Conservation (phyloP, 2,113 vertebrate genomes). For the Protobothrops flavoviridis region DNA sequence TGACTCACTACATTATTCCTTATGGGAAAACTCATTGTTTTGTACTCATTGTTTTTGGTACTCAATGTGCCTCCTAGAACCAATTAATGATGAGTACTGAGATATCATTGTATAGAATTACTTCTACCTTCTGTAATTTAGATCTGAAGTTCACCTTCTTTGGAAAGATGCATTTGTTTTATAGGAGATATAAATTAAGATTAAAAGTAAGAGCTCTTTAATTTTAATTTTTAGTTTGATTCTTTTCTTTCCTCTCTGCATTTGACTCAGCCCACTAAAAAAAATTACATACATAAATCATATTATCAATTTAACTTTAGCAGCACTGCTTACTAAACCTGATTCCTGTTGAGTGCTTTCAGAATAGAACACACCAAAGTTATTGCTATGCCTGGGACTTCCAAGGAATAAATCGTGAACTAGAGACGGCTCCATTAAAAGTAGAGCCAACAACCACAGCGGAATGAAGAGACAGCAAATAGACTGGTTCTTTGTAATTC, state of each 20-base stretch:
- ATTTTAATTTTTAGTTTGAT: conserved; percentile 26
- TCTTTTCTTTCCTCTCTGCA: conserved; percentile 1
- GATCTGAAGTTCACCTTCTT: conserved; percentile 44
- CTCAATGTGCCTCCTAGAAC: no score
- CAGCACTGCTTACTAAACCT: conserved; percentile 37
- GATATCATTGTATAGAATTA: not conserved
- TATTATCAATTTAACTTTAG: conserved; percentile 44
- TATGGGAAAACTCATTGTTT: no score
- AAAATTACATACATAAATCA: conserved; percentile 42
- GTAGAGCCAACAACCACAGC: no score
- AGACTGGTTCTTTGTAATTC: no score
- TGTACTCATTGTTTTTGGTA: no score
- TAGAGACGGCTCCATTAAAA: no score
- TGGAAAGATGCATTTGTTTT: conserved; percentile 43
- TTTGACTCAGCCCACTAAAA: not conserved
- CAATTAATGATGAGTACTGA: no score
- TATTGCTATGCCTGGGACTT: conserved; percentile 56
- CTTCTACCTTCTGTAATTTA: not conserved
- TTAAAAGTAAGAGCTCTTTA: conserved; percentile 20
- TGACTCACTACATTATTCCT: no score
- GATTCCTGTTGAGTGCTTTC: conserved; percentile 49
- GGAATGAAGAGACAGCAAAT: no score
- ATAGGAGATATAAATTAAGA: conserved; percentile 55
- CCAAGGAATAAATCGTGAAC: no score
- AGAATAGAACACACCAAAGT: conserved; percentile 59